These are phyloP conservation scores for Drosophila imparisetae DNA, from an alignment of 2,888 invertebrate species.

Conservation along the genomic window DNA sequence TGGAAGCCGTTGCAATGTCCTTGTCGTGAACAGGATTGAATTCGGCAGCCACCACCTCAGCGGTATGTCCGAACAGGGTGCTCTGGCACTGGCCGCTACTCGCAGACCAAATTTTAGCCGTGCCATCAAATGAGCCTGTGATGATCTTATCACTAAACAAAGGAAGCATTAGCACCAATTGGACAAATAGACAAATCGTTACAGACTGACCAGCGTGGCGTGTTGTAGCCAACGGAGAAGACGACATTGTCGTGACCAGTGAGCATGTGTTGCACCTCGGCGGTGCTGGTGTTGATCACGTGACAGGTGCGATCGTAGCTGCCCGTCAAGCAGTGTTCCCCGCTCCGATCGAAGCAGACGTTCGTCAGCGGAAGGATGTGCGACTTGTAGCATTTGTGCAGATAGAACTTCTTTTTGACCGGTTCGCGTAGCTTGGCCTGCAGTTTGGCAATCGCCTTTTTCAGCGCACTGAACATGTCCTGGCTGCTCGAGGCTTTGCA, in stretches of 20 bases:
- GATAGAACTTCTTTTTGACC: slow-evolving; percentile 87
- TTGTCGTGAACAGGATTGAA: slow-evolving; percentile 87
- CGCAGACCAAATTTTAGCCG: slow-evolving; percentile 90
- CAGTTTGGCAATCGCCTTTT: slow-evolving; percentile 87
- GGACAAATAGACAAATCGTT: fast-evolving
- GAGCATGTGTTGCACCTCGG: slow-evolving; percentile 88
- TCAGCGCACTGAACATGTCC: slow-evolving; percentile 85
- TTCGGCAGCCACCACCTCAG: slow-evolving; percentile 90
- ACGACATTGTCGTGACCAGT: slow-evolving; percentile 93
- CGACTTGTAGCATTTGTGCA: slow-evolving; percentile 87
- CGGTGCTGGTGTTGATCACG: slow-evolving; percentile 90
- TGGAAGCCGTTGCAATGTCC: slow-evolving; percentile 90
- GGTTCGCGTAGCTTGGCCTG: slow-evolving; percentile 88
- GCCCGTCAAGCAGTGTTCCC: slow-evolving; percentile 91
- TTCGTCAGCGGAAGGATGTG: slow-evolving; percentile 90
- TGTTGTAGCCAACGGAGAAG: slow-evolving; percentile 91
- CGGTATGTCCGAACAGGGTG: slow-evolving; percentile 90
- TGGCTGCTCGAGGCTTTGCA: slow-evolving; percentile 47
- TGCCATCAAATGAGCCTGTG: slow-evolving; percentile 93
- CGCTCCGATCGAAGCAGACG: slow-evolving; percentile 89
- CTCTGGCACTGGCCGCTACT: slow-evolving; percentile 88
- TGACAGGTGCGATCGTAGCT: slow-evolving; percentile 94
- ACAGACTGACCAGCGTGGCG: slow-evolving; percentile 88
- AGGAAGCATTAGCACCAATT: not conserved
- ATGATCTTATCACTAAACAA: slow-evolving; percentile 88